Percentiles rank a stretch among this genome's conserved stretches.
Conservation (phyloP, 30 jellyfish, hydroid and myxozoan species). For the Pseudorhiza aurosa region DNA sequence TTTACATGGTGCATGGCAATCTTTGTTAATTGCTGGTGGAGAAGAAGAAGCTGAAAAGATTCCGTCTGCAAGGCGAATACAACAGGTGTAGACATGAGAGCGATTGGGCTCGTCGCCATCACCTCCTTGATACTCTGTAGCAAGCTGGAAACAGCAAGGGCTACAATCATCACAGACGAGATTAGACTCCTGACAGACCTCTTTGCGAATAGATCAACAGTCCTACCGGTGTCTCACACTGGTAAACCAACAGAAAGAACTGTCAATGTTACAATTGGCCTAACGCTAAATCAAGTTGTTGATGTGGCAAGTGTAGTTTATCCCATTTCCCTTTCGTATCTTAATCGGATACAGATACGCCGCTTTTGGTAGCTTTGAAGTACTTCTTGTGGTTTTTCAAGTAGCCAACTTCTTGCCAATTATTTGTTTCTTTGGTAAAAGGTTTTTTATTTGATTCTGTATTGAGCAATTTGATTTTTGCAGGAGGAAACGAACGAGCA, state of each 20-base stretch:
- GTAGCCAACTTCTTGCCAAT: too few relatives aligned
- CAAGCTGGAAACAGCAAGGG: neutral
- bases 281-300: constrained; percentile 71
- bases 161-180: constrained; percentile 62
- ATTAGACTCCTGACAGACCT: constrained; percentile 66
- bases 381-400: too few relatives aligned
- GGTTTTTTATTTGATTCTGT: too few relatives aligned
- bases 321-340: neutral
- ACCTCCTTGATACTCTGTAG: neutral
- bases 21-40: too few relatives aligned
- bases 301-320: constrained; percentile 56
- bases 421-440: too few relatives aligned
- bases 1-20: too few relatives aligned
- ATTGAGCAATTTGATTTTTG: too few relatives aligned
- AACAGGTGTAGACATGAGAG: neutral
- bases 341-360: neutral
- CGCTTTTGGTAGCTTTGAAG: too few relatives aligned
- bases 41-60: too few relatives aligned
- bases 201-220: neutral
- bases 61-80: too few relatives aligned
- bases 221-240: constrained; percentile 23
- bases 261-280: constrained; percentile 58
- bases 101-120: neutral
- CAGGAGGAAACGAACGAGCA: constrained; percentile 72
- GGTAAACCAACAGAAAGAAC: constrained; percentile 13